Conservation (phyloP, 2,113 vertebrate genomes). For the Antennarius striatus region DNA sequence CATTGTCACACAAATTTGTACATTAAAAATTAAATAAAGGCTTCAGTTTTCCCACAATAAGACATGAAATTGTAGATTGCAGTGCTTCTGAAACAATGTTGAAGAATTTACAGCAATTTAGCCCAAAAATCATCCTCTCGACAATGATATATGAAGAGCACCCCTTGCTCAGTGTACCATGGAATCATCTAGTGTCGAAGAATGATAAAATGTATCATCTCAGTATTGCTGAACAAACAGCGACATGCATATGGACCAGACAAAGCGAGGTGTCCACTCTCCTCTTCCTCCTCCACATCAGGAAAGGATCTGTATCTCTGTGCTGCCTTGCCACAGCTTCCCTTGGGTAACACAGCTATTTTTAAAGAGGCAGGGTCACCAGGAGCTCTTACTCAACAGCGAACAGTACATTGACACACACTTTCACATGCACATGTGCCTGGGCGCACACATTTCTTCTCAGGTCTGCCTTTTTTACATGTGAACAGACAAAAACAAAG, state of each 20-base stretch:
- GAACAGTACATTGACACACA: constrained; percentile 36
- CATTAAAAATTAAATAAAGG: constrained; percentile 24
- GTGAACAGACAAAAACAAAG: constrained; percentile 16
- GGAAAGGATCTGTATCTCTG: constrained; percentile 68
- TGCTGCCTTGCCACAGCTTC: constrained; percentile 70
- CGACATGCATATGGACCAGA: constrained; percentile 50
- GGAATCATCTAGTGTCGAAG: constrained; percentile 16
- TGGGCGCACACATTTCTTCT: constrained; percentile 2
- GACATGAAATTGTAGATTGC: constrained; percentile 44
- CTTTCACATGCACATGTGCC: constrained; percentile 21
- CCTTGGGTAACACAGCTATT: constrained; percentile 72
- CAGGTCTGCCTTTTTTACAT: neutral
- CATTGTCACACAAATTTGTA: constrained; percentile 38
- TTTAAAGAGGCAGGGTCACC: constrained; percentile 68
- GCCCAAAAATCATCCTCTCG: constrained; percentile 8
- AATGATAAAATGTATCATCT: constrained; percentile 24
- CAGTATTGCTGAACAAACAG: constrained; percentile 40
- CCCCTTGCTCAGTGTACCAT: constrained; percentile 12
- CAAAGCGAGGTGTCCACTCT: constrained; percentile 44
- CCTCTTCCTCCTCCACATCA: constrained; percentile 51
- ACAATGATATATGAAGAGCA: constrained; percentile 38
- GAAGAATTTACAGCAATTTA: constrained; percentile 25
- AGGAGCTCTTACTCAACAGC: constrained; percentile 47
- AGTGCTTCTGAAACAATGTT: constrained; percentile 40
- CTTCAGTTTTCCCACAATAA: constrained; percentile 42